phyloP scores from a whole-genome alignment of 2,113 vertebrate genomes.

The Forbesichthys agassizii region DNA sequence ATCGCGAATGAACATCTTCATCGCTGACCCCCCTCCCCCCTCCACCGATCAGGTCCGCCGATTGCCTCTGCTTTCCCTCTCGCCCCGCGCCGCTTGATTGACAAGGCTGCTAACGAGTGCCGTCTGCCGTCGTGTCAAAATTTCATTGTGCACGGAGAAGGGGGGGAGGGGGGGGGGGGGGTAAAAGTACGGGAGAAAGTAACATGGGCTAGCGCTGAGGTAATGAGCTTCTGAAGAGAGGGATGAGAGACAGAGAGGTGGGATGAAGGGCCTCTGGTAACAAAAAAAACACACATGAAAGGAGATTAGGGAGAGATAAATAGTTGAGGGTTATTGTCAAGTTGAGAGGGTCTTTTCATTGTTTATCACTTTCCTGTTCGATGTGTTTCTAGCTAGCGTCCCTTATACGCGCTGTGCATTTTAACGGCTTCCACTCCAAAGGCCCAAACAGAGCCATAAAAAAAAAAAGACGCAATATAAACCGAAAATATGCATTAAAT shows the following conservation, averaged over 20 bases:
- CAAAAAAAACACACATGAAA: slow-evolving; percentile 67
- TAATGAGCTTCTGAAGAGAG: slow-evolving; percentile 68
- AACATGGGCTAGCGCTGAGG: slow-evolving; percentile 51
- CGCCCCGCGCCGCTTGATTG: slow-evolving; percentile 66
- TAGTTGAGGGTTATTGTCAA: slow-evolving; percentile 60
- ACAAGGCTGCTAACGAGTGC: slow-evolving; percentile 79
- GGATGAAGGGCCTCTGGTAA: slow-evolving; percentile 62
- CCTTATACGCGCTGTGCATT: background rate
- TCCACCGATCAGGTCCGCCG: slow-evolving; percentile 33
- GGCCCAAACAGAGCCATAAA: slow-evolving; percentile 43
- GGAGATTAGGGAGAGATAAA: slow-evolving; percentile 55
- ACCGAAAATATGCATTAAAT: slow-evolving; percentile 55
- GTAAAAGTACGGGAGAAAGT: slow-evolving; percentile 19
- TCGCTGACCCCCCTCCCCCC: slow-evolving; percentile 69
- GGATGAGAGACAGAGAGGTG: slow-evolving; percentile 34
- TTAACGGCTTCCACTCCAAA: slow-evolving; percentile 17
- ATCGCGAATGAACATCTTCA: slow-evolving; percentile 75
- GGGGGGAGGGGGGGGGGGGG: background rate
- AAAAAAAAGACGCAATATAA: slow-evolving; percentile 57
- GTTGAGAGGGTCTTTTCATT: slow-evolving; percentile 58
- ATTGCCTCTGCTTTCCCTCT: slow-evolving; percentile 65
- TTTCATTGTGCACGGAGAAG: slow-evolving; percentile 63
- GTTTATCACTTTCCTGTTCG: slow-evolving; percentile 65
- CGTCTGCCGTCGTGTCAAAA: slow-evolving; percentile 75
- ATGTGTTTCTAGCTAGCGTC: slow-evolving; percentile 57